Percentiles rank a stretch among this genome's conserved stretches.
These are phyloP conservation scores for Asarcornis scutulata DNA, from an alignment of 2,113 vertebrate species.

Conservation along the genomic window DNA sequence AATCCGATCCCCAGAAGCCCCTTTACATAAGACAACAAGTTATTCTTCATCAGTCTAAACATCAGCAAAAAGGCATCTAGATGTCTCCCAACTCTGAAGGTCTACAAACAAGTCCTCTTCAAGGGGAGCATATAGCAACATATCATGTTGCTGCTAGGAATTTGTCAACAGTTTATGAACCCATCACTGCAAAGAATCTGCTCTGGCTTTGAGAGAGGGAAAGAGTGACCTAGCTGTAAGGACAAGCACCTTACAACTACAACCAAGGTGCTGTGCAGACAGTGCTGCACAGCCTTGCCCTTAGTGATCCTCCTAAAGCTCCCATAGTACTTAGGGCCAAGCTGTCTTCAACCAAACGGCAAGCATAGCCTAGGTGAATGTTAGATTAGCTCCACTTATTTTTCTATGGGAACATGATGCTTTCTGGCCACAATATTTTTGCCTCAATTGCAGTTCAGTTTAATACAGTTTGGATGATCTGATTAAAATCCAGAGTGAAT, in stretches of 20 bases:
- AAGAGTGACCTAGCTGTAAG: background rate
- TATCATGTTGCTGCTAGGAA: background rate
- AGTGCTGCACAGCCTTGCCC: too few species aligned
- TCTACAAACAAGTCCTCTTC: background rate
- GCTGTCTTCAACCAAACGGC: background rate
- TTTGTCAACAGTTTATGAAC: background rate
- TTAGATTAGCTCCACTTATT: background rate
- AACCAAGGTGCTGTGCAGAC: background rate
- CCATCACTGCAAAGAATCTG: background rate
- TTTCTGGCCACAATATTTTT: background rate
- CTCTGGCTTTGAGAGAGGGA: background rate
- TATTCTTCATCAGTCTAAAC: background rate
- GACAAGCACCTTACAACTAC: background rate
- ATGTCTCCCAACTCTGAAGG: background rate
- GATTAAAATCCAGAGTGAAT: conserved; percentile 54
- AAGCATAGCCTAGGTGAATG: background rate
- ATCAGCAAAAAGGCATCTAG: background rate
- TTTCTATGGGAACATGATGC: background rate
- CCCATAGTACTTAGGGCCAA: background rate
- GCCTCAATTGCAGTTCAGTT: background rate
- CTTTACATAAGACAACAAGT: background rate
- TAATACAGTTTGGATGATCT: conserved; percentile 13
- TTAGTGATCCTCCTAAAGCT: background rate
- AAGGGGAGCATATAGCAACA: background rate
- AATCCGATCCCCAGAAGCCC: background rate